Percentiles rank a stretch among this genome's conserved stretches.
phyloP scores from a whole-genome alignment of 2,888 invertebrate genomes.

The Leptinotarsa tumamoca region DNA sequence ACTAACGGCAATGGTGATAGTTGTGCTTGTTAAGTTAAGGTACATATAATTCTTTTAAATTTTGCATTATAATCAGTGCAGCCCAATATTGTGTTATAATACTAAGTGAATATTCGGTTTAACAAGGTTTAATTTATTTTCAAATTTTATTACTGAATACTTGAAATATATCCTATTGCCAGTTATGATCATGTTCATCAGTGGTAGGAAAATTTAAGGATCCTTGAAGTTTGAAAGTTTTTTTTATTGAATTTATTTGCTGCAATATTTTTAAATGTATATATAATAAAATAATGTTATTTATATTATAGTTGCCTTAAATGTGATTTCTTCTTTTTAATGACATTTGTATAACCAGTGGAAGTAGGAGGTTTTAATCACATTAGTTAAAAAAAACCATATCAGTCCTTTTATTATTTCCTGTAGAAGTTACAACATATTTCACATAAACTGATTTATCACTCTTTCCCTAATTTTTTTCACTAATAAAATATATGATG shows the following conservation, averaged over 20 bases:
- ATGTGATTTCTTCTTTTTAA: slow-evolving; percentile 40
- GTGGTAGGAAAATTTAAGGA: slow-evolving; percentile 25
- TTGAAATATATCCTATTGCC: slow-evolving; percentile 28
- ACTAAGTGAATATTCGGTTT: slow-evolving; percentile 17
- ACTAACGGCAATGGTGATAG: slow-evolving; percentile 75
- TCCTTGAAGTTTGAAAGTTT: slow-evolving; percentile 24
- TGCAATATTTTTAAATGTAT: slow-evolving; percentile 47
- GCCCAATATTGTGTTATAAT: slow-evolving; percentile 5
- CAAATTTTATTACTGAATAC: slow-evolving; percentile 16
- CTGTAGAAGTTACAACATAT: neutral
- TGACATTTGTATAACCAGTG: slow-evolving; percentile 30
- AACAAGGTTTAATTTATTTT: slow-evolving; percentile 20
- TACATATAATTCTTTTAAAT: slow-evolving; percentile 22
- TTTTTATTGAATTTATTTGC: slow-evolving; percentile 33
- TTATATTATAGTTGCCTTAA: slow-evolving; percentile 48
- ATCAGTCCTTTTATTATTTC: neutral
- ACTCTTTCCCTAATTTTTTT: neutral
- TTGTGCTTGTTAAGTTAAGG: slow-evolving; percentile 60
- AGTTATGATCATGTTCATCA: slow-evolving; percentile 41
- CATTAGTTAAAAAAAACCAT: neutral
- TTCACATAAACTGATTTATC: neutral
- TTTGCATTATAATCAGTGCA: slow-evolving; percentile 20
- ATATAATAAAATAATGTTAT: slow-evolving; percentile 45
- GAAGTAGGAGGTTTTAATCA: neutral
- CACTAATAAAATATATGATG: slow-evolving; percentile 2